A percentile compares a stretch with the other conserved stretches of the same genome.
phyloP scores from a whole-genome alignment of 2,113 vertebrate species.

The Montifringilla adamsi region DNA sequence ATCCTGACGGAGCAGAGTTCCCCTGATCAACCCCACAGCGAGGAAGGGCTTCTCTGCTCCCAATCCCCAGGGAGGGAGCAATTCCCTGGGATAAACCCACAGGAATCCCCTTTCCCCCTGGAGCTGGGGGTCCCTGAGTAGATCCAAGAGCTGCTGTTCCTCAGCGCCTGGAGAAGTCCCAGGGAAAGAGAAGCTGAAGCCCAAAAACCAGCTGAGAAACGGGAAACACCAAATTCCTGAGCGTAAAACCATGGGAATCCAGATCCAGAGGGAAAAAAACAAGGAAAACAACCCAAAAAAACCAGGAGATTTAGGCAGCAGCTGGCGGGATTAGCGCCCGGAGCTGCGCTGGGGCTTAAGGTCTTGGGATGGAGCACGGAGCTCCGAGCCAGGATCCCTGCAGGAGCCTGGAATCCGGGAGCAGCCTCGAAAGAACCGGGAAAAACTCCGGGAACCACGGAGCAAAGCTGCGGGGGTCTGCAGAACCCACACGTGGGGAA shows the following conservation, averaged over 20 bases:
- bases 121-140: background rate
- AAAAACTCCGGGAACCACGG: background rate
- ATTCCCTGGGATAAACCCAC: background rate
- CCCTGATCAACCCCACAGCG: background rate
- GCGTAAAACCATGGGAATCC: background rate
- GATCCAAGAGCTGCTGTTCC: accelerated
- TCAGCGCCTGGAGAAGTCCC: background rate
- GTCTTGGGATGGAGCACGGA: background rate
- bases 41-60: background rate
- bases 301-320: background rate
- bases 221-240: background rate
- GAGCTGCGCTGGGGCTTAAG: background rate
- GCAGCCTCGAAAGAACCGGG: background rate
- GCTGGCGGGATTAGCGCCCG: slow-evolving; percentile 11
- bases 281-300: background rate
- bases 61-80: background rate
- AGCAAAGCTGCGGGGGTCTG: background rate
- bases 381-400: background rate
- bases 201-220: background rate
- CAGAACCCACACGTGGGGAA: accelerated
- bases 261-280: background rate
- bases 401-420: background rate
- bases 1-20: background rate
- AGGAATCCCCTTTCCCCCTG: accelerated
- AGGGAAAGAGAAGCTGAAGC: background rate